Base-by-base conservation (phyloP, 2,888 invertebrate species). In the Sturmia bella region DNA sequence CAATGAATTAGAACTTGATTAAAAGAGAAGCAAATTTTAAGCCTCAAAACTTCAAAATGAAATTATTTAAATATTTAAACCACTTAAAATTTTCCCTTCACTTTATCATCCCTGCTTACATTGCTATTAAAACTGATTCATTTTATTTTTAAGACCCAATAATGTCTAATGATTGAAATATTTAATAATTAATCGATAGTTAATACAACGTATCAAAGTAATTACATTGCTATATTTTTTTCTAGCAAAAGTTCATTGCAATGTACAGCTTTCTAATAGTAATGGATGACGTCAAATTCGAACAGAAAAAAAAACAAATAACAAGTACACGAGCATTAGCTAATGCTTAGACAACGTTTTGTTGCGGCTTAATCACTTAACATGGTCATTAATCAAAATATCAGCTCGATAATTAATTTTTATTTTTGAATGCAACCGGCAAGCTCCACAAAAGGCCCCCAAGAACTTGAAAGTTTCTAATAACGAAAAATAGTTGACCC, bases 311-410 rank as follows among this genome's bases (percentile, higher is more conserved):
- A 56, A 43, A 9, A 9, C 3, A 11, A 5, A 61, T n/a, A 61
- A 9, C 24, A 9, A 37, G 27, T 48, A 32, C 48, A 68, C 3
- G 7, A 32, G 32, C 32, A 32, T 7, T 32, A 32, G 32, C 9
- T 32, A 32, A 32, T 32, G 32, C 32, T 6, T 32, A 32, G 27
- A 54, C 17, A 45, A 45, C 12, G 37, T 48, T 39, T 72, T 24
- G 27, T 13, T 56, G 57, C 59, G 27, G 57, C 50, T 64, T 72
- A 32, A 37, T 41, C 21, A 66, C 24, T 13, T 43, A 57, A 59
- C 59, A 52, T 59, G 59, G 45, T 24, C 59, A 66, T 73, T 78
- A 57, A 66, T 77, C 50, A 72, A 41, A 66, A 59, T 57, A 72
- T 50, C 59, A n/a, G 37, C 64, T 19, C n/a, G 52, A 52, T 32